Evolutionary conservation across 2,888 invertebrate genomes (phyloP).

Genomic region (Luperina nickerlii): DNA sequence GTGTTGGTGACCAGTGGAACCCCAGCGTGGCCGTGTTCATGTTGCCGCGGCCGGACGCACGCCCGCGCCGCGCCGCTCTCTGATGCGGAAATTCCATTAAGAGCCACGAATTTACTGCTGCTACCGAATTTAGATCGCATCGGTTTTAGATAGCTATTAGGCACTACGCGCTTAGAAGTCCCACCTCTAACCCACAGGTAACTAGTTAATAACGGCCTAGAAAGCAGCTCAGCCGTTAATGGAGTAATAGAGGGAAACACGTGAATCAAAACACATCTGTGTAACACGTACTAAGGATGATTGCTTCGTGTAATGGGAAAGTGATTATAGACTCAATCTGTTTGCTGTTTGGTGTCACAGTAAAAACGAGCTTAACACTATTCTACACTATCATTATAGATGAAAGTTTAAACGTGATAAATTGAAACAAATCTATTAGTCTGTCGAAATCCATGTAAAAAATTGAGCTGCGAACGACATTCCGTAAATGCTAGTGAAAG

Average conservation of each 20-base stretch:
- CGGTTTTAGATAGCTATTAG: constrained; percentile 75
- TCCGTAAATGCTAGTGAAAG: constrained; percentile 71
- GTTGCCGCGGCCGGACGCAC: constrained; percentile 69
- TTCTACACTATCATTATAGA: constrained; percentile 38
- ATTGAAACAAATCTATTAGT: constrained; percentile 19
- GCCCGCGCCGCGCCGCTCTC: constrained; percentile 68
- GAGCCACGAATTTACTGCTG: constrained; percentile 79
- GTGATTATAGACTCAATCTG: constrained; percentile 35
- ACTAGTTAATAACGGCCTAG: constrained; percentile 32
- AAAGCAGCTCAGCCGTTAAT: constrained; percentile 44
- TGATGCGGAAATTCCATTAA: constrained; percentile 87
- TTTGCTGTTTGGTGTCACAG: constrained; percentile 34
- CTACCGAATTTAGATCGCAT: constrained; percentile 72
- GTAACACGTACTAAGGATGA: constrained; percentile 34
- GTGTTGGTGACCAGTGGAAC: constrained; percentile 43
- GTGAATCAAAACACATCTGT: constrained; percentile 35
- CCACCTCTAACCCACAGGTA: constrained; percentile 15
- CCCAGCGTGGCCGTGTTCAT: constrained; percentile 55
- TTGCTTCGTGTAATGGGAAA: constrained; percentile 46
- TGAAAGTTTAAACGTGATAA: constrained; percentile 56
- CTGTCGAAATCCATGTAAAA: constrained; percentile 64
- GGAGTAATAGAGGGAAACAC: constrained; percentile 43
- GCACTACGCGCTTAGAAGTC: constrained; percentile 40
- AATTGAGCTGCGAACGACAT: constrained; percentile 53
- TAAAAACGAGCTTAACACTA: constrained; percentile 22